Conservation (phyloP, 23 tunicate genomes). For the Styela plicata region DNA sequence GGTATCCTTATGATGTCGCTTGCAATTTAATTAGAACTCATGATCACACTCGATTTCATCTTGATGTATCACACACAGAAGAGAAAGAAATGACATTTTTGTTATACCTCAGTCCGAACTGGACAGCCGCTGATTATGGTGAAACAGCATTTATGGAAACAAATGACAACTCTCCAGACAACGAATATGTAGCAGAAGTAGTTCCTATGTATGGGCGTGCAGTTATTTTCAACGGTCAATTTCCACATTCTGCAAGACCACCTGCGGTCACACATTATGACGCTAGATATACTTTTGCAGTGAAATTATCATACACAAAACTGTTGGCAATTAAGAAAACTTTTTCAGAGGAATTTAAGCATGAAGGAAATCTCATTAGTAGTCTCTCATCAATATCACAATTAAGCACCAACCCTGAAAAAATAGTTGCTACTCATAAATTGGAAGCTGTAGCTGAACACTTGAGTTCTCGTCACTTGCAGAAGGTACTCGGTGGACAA, state of each 20-base stretch:
- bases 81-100: conserved; percentile 86
- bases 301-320: conserved; percentile 60
- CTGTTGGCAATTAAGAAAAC: conserved; percentile 52
- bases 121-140: conserved; percentile 87
- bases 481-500: neutral
- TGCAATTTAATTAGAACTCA: conserved; percentile 70
- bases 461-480: conserved; percentile 35
- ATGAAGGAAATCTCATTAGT: neutral
- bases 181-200: conserved; percentile 87
- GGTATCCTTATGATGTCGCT: conserved; percentile 94
- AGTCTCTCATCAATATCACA: neutral
- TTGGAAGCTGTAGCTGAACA: conserved; percentile 39
- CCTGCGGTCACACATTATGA: conserved; percentile 61
- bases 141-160: conserved; percentile 91
- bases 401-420: conserved; percentile 31
- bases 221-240: conserved; percentile 74
- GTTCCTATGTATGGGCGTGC: conserved; percentile 85
- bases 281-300: conserved; percentile 80
- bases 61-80: conserved; percentile 36
- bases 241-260: conserved; percentile 89
- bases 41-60: conserved; percentile 92
- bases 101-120: conserved; percentile 83
- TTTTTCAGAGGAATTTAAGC: conserved; percentile 52
- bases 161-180: conserved; percentile 56
- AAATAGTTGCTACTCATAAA: conserved; percentile 32